Base-by-base conservation (phyloP, 2,113 vertebrate genomes). In the Phaethon lepturus region DNA sequence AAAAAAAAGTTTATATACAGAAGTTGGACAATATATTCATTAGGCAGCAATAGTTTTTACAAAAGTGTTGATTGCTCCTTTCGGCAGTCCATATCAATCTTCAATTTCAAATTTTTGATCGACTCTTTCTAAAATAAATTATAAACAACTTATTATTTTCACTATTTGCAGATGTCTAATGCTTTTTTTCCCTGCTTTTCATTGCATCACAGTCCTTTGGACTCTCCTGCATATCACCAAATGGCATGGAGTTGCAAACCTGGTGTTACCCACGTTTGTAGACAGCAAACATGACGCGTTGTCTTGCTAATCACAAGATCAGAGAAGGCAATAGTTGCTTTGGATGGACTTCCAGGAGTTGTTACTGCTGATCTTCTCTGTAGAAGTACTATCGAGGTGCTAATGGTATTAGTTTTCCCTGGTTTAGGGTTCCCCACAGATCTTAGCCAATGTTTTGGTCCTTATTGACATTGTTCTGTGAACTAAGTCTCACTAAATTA, bases 211-310 rank as follows among this genome's bases (percentile, higher is more conserved):
- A 22, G n/a, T 29, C 11, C 29, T 77, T 69, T 35, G n/a, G 49
- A 24, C 49, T 53, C 35, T 66, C 71, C 28, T 24, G 11, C 19
- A 11, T 8, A 4, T 50, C 40, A 52, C 35, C 28, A 38, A 11
- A 50, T 35, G 3, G 16, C 0, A 0, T 10, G n/a, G 55, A 63
- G 42, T 12, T 50, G 31, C 62, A 52, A 82, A 35, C 3, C 19
- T 1, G 2, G 28, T 2, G 14, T 77, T n/a, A 35, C 28, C 18
- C 13, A 10, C 1, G 0, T 56, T 33, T 52, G 33, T 15, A 44
- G 25, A 12, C 38, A 82, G 66, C 42, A 69, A 49, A 28, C 31
- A 22, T 11, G 6, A 5, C 0, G 8, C n/a, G 3, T 31, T 69
- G 28, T 31, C 73, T 20, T 3, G 40, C 15, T 20, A 53, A 49